Base-by-base conservation (phyloP, 2,797 vertebrate genomes). In the Poecilia velifera region DNA sequence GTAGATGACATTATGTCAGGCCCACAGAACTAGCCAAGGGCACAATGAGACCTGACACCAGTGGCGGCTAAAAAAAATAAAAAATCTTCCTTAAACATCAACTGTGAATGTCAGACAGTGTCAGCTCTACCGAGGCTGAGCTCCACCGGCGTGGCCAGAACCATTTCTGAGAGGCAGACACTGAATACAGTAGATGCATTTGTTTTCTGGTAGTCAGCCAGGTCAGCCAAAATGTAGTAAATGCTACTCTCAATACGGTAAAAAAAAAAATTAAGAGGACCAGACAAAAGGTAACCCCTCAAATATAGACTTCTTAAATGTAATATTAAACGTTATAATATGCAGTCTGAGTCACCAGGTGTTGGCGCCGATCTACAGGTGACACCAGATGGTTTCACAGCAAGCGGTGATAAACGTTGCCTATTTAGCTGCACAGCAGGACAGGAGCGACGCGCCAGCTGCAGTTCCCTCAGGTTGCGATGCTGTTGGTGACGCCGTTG, bases 331-430 rank as follows among this genome's bases (percentile, higher is more conserved):
- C 22, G 45, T 45, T 72, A 77, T 46, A 34, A 34, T 14, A 3
- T 12, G n/a, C 34, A 78, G 46, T 13, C 25, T 20, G 8, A 51
- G 39, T 72, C 73, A 74, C 1, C 64, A 25, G 20, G 76, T 25
- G 51, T 76, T 73, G 62, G 45, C 76, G 57, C 45, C 5, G 72
- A 70, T 18, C 53, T 76, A 31, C 87, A 78, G 82, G 82, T 77
- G 81, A 87, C 78, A 83, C 78, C 84, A 88, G 76, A 87, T 92
- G 85, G 83, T 85, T 84, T 87, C 72, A 82, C 85, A 72, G 76
- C 71, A 76, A 12, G 9, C 16, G 34, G 18, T 74, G 80, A 81
- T 74, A 79, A 86, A 83, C 72, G 82, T 81, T 85, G 78, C 73
- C 25, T 81, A 71, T 84, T 89, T 84, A 77, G 86, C 83, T 53